Conservation (phyloP, 2,113 vertebrate genomes). For the Axis porcinus region DNA sequence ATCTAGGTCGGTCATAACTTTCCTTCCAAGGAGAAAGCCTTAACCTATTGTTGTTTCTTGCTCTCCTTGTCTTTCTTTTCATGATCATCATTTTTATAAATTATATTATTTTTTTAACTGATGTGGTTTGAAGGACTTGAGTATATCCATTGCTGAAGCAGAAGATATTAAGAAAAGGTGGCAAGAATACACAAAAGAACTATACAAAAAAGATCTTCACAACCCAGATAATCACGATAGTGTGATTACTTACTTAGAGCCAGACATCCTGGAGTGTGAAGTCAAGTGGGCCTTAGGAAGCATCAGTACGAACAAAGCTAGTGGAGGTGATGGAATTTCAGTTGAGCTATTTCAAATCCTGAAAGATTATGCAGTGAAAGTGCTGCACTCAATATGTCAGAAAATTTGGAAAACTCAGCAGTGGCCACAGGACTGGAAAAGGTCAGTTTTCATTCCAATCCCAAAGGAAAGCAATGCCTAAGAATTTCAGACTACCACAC, state of each 20-base stretch:
- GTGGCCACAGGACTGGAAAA: neutral
- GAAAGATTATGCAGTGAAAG: neutral
- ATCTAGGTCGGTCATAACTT: no score
- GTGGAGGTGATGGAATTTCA: neutral
- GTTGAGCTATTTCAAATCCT: neutral
- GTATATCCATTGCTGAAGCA: neutral
- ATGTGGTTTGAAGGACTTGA: neutral
- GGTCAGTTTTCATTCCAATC: neutral
- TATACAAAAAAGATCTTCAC: neutral
- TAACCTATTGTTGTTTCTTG: neutral
- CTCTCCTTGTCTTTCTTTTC: neutral
- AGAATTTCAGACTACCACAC: neutral
- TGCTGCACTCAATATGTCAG: neutral
- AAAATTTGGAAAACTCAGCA: neutral
- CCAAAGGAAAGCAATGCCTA: neutral
- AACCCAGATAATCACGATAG: neutral
- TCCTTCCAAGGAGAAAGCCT: neutral
- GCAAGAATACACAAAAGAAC: neutral
- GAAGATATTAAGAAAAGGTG: neutral
- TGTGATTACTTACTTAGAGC: neutral
- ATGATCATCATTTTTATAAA: neutral
- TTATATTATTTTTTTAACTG: neutral
- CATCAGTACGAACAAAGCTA: neutral
- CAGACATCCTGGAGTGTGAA: neutral
- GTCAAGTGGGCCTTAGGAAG: neutral